Conservation (phyloP, 2,888 invertebrate genomes). For the Drosophila greeni region DNA sequence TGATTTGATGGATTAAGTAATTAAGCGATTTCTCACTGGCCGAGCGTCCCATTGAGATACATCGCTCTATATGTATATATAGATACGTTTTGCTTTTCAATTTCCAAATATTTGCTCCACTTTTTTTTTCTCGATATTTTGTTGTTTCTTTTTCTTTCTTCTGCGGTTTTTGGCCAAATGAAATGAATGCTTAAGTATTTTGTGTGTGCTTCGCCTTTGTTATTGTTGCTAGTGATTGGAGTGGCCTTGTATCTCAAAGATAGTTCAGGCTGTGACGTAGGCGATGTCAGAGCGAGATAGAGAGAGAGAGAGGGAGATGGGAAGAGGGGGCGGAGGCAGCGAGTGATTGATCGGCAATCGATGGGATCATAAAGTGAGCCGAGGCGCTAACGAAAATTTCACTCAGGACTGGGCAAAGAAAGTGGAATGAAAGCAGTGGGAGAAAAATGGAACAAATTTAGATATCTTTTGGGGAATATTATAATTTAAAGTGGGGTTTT, state of each 20-base stretch:
- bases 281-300: conserved; percentile 10
- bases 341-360: conserved; percentile 38
- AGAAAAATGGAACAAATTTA: not conserved
- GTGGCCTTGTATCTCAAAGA: conserved; percentile 45
- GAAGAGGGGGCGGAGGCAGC: not conserved
- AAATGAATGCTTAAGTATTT: conserved; percentile 66
- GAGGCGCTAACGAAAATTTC: conserved; percentile 20
- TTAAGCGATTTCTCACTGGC: conserved; percentile 46
- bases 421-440: not conserved
- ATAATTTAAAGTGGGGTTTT: no score
- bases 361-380: conserved; percentile 26
- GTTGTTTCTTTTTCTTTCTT: conserved; percentile 10
- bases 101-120: conserved; percentile 70
- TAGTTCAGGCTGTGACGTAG: conserved; percentile 40
- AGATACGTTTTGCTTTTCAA: conserved; percentile 51
- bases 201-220: conserved; percentile 35
- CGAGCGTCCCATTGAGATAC: conserved; percentile 42
- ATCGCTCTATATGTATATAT: conserved; percentile 18
- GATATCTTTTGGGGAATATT: not conserved
- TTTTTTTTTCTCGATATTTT: conserved; percentile 49
- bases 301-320: not conserved
- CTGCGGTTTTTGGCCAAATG: conserved; percentile 52
- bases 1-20: conserved; percentile 63
- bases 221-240: conserved; percentile 58
- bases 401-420: not conserved